These are phyloP conservation scores for Umimayanthus chanpuru DNA, from an alignment of 92 coral and sea anemone species.

Conservation along the genomic window DNA sequence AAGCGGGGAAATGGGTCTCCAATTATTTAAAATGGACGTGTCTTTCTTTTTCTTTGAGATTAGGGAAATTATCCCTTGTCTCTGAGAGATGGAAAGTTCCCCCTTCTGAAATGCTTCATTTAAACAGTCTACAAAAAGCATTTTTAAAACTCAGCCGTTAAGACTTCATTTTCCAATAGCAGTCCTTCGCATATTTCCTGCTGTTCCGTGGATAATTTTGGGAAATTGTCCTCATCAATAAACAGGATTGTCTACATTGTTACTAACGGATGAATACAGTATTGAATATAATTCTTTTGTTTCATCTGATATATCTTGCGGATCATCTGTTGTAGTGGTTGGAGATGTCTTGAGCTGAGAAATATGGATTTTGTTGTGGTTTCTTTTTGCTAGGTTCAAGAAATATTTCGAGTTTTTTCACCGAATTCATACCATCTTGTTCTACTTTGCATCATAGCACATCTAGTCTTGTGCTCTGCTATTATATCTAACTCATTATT, in stretches of 20 bases:
- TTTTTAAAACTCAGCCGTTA: conserved; percentile 5
- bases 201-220: not conserved
- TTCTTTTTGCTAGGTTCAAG: conserved; percentile 42
- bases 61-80: conserved; percentile 18
- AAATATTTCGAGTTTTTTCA: conserved; percentile 49
- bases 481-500: too few relatives aligned
- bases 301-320: conserved; percentile 25
- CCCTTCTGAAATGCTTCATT: conserved; percentile 24
- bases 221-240: not conserved
- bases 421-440: conserved; percentile 12
- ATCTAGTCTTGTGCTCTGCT: too few relatives aligned
- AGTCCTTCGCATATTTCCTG: conserved; percentile 21
- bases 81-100: conserved; percentile 39
- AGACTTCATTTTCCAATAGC: not conserved
- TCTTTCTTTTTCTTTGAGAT: conserved; percentile 22
- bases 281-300: conserved; percentile 25
- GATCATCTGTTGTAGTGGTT: conserved; percentile 23
- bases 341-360: conserved; percentile 27
- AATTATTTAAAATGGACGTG: not conserved
- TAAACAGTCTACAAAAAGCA: conserved; percentile 12
- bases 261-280: conserved; percentile 24
- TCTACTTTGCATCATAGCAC: too few relatives aligned
- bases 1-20: conserved; percentile 11
- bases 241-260: not conserved
- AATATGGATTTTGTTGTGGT: conserved; percentile 41